Percentiles rank a stretch among this genome's conserved stretches.
Evolutionary conservation across 1,140 invertebrate genomes (phyloP).

Genomic region (Oryctes rhinoceros): DNA sequence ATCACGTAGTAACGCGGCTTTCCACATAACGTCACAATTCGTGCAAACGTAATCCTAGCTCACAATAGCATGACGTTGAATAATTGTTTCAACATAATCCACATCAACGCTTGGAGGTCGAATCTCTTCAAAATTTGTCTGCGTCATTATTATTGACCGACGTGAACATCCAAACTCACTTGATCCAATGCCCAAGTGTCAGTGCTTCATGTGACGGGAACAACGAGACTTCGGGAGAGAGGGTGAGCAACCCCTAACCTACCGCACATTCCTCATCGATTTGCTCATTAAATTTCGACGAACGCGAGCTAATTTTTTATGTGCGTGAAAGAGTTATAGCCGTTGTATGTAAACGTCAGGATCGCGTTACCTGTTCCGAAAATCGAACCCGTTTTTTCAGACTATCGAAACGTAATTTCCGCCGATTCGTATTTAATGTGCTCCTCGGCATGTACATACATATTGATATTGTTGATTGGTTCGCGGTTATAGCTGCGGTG

Average conservation of each 20-base stretch:
- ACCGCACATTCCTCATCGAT: constrained; percentile 14
- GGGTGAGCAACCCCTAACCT: constrained; percentile 14
- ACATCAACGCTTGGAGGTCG: too few relatives aligned
- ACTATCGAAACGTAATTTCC: neutral
- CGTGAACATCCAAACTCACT: constrained; percentile 19
- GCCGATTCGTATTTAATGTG: neutral
- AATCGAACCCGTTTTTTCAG: neutral
- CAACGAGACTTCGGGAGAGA: neutral
- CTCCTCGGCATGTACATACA: neutral
- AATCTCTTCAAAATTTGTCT: constrained; percentile 18
- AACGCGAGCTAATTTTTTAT: neutral
- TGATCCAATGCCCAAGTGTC: constrained; percentile 12
- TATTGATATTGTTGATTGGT: constrained; percentile 22
- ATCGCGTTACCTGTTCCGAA: neutral
- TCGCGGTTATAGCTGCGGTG: neutral
- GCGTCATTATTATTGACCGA: neutral
- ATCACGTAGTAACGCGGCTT: too few relatives aligned
- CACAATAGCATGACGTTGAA: too few relatives aligned
- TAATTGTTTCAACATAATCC: too few relatives aligned
- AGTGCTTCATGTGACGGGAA: neutral
- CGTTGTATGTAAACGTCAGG: neutral
- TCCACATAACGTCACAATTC: too few relatives aligned
- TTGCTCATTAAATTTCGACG: constrained; percentile 22
- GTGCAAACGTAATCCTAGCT: too few relatives aligned
- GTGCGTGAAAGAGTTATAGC: too few relatives aligned